Percentiles rank a stretch among this genome's conserved stretches.
These are phyloP conservation scores for Tiaroga cobitis DNA, from an alignment of 2,797 vertebrate genomes.

Conservation along the genomic window DNA sequence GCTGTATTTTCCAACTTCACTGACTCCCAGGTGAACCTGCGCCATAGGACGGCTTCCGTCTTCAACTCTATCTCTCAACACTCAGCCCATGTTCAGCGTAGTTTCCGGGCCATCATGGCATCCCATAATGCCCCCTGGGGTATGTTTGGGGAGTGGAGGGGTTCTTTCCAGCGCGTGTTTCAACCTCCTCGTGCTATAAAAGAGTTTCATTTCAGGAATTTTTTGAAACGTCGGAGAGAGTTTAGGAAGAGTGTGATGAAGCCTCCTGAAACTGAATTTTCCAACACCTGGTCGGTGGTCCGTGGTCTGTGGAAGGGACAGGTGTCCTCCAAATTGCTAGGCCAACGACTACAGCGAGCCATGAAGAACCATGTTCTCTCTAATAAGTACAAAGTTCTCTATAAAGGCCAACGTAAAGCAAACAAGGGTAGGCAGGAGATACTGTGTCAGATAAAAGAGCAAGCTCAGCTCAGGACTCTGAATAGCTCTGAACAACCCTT, in stretches of 20 bases:
- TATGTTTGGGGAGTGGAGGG: not conserved
- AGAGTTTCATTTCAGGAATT: not conserved
- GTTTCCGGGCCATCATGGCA: slow-evolving; percentile 47
- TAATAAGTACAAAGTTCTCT: slow-evolving; percentile 83
- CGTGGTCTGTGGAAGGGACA: slow-evolving; percentile 82
- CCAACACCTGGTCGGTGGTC: slow-evolving; percentile 78
- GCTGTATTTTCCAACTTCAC: not conserved
- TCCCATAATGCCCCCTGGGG: not conserved
- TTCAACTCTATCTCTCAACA: not conserved
- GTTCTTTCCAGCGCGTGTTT: not conserved
- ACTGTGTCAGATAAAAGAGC: slow-evolving; percentile 79
- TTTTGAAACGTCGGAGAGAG: not conserved
- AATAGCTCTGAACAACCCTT: slow-evolving; percentile 85
- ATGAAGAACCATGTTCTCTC: slow-evolving; percentile 77
- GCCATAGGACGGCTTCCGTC: not conserved
- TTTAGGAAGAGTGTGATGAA: slow-evolving; percentile 55
- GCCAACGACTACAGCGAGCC: slow-evolving; percentile 79
- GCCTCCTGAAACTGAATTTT: slow-evolving; percentile 63
- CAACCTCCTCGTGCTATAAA: not conserved
- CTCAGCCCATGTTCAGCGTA: slow-evolving; percentile 67
- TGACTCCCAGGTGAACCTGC: not conserved
- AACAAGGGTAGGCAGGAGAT: slow-evolving; percentile 70
- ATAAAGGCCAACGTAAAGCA: slow-evolving; percentile 70
- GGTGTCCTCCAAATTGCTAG: slow-evolving; percentile 81
- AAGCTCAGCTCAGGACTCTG: slow-evolving; percentile 76